A percentile compares a stretch with the other conserved stretches of the same genome.
phyloP scores from a whole-genome alignment of 2,797 vertebrate species.

The Diplodus puntazzo region DNA sequence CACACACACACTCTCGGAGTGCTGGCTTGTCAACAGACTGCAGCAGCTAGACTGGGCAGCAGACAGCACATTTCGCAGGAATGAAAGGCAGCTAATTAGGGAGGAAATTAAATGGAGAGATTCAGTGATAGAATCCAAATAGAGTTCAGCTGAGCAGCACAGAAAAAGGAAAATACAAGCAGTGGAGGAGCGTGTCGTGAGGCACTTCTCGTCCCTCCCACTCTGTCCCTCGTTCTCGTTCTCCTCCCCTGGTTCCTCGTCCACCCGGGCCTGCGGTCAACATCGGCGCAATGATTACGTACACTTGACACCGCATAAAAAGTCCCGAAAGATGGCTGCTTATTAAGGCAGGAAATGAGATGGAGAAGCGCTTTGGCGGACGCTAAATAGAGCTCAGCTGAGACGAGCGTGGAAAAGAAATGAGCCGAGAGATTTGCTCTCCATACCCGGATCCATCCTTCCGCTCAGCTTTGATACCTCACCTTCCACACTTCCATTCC shows the following conservation, averaged over 20 bases:
- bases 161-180: constrained; percentile 46
- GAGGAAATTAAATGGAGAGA: constrained; percentile 69
- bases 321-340: constrained; percentile 21
- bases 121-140: constrained; percentile 67
- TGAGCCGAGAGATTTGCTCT: neutral
- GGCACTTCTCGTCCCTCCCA: neutral
- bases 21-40: constrained; percentile 61
- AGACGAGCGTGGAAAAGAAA: constrained; percentile 6
- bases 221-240: neutral
- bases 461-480: neutral
- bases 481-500: neutral
- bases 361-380: constrained; percentile 36
- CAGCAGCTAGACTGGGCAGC: constrained; percentile 50
- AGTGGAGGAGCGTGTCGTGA: constrained; percentile 10
- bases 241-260: neutral
- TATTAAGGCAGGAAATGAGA: constrained; percentile 29
- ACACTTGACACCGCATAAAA: constrained; percentile 40
- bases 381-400: constrained; percentile 23
- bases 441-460: neutral
- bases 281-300: neutral
- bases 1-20: neutral
- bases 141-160: constrained; percentile 61
- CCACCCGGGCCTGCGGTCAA: neutral
- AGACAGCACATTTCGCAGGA: constrained; percentile 45
- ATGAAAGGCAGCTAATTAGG: constrained; percentile 75